Conservation (phyloP, 2,888 invertebrate genomes). For the Eupithecia inturbata region DNA sequence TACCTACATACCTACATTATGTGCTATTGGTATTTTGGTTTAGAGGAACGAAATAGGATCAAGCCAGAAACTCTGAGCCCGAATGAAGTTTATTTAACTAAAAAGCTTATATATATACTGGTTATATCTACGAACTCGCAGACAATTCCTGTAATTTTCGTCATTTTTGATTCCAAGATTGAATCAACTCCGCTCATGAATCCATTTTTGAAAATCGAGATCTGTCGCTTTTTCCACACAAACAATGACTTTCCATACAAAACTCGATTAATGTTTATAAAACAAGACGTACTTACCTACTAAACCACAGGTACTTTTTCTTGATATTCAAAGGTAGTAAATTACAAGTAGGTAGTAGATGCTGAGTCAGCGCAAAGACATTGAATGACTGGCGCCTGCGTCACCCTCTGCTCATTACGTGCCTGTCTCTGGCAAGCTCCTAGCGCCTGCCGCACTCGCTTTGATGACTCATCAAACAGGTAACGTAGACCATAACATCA, state of each 20-base stretch:
- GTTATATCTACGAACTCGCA: conserved; percentile 8
- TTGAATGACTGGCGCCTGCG: conserved; percentile 60
- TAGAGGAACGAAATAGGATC: neutral
- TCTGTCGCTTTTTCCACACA: neutral
- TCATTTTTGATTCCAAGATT: conserved; percentile 8
- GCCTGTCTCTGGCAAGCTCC: conserved; percentile 55
- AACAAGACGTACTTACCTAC: neutral
- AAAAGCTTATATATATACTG: neutral
- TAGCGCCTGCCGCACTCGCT: conserved; percentile 37
- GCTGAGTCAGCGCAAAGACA: conserved; percentile 55
- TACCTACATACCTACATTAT: no score
- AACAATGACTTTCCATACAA: neutral
- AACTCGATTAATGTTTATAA: neutral
- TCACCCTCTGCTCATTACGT: conserved; percentile 66
- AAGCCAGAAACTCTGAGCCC: neutral
- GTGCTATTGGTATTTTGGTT: neutral
- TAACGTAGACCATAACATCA: neutral
- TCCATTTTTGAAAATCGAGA: neutral
- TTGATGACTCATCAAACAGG: conserved; percentile 37
- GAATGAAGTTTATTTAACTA: conserved; percentile 6
- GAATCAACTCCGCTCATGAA: conserved; percentile 4
- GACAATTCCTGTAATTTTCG: conserved; percentile 8
- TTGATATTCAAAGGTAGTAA: neutral
- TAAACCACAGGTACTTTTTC: neutral
- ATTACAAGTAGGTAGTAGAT: conserved; percentile 39